Base-by-base conservation (phyloP, 2,113 vertebrate species). In the Nothoprocta perdicaria region DNA sequence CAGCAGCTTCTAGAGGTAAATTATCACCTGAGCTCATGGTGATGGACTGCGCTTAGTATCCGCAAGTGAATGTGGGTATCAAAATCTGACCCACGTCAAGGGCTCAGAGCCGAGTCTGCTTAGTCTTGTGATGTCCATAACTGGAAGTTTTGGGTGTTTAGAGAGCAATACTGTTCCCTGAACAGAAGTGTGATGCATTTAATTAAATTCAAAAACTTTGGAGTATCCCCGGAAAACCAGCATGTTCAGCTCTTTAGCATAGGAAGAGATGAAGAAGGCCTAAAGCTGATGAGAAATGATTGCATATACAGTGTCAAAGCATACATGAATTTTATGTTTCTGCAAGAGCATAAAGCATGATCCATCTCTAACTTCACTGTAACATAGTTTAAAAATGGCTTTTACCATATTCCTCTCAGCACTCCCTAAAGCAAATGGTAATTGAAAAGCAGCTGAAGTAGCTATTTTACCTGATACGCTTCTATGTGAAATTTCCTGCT, bases 401-500 rank as follows among this genome's bases (percentile, higher is more conserved):
- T 92, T 84, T 9, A 45, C 43, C 40, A 53, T 88, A 33, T 65
- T 90, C 78, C 58, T 82, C 14, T 2, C 81, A 86, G 67, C 91
- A 50, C 29, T 48, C 55, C 80, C 27, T 80, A 19, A 85, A 94
- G 68, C 74, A 90, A 94, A 89, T 91, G 65, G 76, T 77, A 79
- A 63, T 77, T 87, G 85, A 91, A 88, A 95, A 85, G 55, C 86
- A 94, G 93, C 95, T 82, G 84, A 96, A 90, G 55, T n/a, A 93
- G 86, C 62, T 95, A 80, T 94, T 92, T 84, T 84, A 68, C 79
- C 84, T 95, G 90, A 90, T 88, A 93, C 84, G 23, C 58, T 86
- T 96, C 95, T 95, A 95, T 40, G 53, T 76, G 92, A 94, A 92
- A 92, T 92, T 91, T 91, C 76, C 63, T 93, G 53, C 87, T 89